Conservation (phyloP, 1,140 invertebrate genomes). For the Metaphire vulgaris region DNA sequence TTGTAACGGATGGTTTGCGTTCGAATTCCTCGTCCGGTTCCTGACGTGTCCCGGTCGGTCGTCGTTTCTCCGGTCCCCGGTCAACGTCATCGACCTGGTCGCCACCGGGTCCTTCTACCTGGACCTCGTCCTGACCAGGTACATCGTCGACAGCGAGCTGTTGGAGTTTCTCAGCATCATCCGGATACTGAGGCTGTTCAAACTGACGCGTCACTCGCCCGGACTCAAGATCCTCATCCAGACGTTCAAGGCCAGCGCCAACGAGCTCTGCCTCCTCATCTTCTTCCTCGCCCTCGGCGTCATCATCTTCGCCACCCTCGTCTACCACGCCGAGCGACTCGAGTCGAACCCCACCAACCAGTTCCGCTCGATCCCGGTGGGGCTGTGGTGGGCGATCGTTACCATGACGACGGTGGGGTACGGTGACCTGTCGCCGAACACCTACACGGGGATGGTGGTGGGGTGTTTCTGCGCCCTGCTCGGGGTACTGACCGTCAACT, state of each 20-base stretch:
- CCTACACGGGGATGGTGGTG: conserved; percentile 77
- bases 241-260: conserved; percentile 46
- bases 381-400: conserved; percentile 97
- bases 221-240: conserved; percentile 48
- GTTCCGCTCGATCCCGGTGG: conserved; percentile 91
- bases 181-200: conserved; percentile 47
- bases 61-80: background rate
- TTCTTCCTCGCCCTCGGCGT: conserved; percentile 94
- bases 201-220: conserved; percentile 44
- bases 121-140: conserved; percentile 14
- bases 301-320: conserved; percentile 90
- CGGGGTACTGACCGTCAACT: conserved; percentile 90
- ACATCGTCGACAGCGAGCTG: conserved; percentile 30
- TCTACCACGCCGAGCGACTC: conserved; percentile 88
- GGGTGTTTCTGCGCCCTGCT: conserved; percentile 90
- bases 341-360: conserved; percentile 54
- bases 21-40: background rate
- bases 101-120: conserved; percentile 6
- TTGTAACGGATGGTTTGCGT: conserved; percentile 27
- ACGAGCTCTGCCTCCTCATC: conserved; percentile 63
- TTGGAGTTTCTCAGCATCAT: conserved; percentile 41
- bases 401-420: conserved; percentile 97
- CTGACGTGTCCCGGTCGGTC: background rate
- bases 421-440: conserved; percentile 72
- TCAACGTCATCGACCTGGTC: background rate